These are phyloP conservation scores for Xiphydria camelus DNA, from an alignment of 2,888 invertebrate species.

Conservation along the genomic window DNA sequence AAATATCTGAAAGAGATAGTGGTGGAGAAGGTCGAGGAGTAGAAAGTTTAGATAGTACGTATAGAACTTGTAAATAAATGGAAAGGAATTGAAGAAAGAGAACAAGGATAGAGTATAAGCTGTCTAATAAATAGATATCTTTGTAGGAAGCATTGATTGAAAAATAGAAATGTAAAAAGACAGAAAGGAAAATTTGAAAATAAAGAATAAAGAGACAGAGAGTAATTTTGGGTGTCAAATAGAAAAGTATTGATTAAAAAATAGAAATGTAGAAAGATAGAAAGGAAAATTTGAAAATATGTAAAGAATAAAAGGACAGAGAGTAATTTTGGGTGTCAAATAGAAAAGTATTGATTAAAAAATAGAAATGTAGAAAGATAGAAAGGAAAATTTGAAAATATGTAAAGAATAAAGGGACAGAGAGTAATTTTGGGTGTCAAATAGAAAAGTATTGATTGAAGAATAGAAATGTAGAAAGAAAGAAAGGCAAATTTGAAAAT, in stretches of 20 bases:
- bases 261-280: slow-evolving; percentile 4
- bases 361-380: slow-evolving; percentile 3
- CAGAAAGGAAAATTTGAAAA: not conserved
- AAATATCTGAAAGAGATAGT: not conserved
- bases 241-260: slow-evolving; percentile 5
- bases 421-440: too few species aligned
- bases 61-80: not conserved
- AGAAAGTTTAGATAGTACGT: too few species aligned
- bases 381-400: too few species aligned
- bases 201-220: not conserved
- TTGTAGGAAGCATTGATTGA: slow-evolving; percentile 2
- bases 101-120: slow-evolving; percentile 4
- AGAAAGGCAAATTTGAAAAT: too few species aligned
- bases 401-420: slow-evolving; percentile 1
- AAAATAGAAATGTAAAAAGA: not conserved
- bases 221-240: too few species aligned
- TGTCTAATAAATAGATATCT: slow-evolving; percentile 3
- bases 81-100: not conserved
- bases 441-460: slow-evolving; percentile 2
- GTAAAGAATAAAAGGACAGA: slow-evolving; percentile 1
- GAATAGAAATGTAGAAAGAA: not conserved
- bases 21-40: not conserved
- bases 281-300: slow-evolving; percentile 4
- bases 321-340: too few species aligned
- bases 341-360: slow-evolving; percentile 5